Percentiles rank a stretch among this genome's conserved stretches.
These are phyloP conservation scores for Zaprionus bogoriensis DNA, from an alignment of 2,888 invertebrate species.

Conservation along the genomic window DNA sequence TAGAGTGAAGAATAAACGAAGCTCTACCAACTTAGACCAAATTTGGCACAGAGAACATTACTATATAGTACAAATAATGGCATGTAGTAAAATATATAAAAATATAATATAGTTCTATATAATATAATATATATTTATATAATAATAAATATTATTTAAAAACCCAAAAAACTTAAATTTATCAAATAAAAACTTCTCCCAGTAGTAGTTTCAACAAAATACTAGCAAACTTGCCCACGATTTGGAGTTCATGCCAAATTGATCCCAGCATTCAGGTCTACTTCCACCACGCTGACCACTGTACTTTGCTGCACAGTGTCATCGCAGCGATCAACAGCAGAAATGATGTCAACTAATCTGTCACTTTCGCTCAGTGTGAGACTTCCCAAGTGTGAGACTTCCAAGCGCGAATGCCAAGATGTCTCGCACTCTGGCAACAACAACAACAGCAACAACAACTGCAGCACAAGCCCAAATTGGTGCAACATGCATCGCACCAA, in stretches of 20 bases:
- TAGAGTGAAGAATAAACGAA: too few species aligned
- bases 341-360: slow-evolving; percentile 46
- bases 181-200: background rate
- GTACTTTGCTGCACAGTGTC: slow-evolving; percentile 50
- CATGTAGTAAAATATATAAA: too few species aligned
- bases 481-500: slow-evolving; percentile 66
- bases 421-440: slow-evolving; percentile 44
- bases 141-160: too few species aligned
- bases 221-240: background rate
- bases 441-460: slow-evolving; percentile 24
- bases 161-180: background rate
- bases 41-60: too few species aligned
- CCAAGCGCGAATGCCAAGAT: slow-evolving; percentile 55
- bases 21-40: too few species aligned
- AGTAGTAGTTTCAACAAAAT: too few species aligned
- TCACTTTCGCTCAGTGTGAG: slow-evolving; percentile 69
- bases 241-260: too few species aligned
- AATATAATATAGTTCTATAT: too few species aligned
- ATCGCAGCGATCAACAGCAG: slow-evolving; percentile 18
- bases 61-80: too few species aligned
- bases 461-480: slow-evolving; percentile 52
- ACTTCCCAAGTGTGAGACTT: slow-evolving; percentile 54
- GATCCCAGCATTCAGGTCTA: background rate
- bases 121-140: too few species aligned
- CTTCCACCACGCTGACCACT: background rate